Evolutionary conservation across 1,140 invertebrate species (phyloP).

Genomic region (Thaumetopoea pityocampa): DNA sequence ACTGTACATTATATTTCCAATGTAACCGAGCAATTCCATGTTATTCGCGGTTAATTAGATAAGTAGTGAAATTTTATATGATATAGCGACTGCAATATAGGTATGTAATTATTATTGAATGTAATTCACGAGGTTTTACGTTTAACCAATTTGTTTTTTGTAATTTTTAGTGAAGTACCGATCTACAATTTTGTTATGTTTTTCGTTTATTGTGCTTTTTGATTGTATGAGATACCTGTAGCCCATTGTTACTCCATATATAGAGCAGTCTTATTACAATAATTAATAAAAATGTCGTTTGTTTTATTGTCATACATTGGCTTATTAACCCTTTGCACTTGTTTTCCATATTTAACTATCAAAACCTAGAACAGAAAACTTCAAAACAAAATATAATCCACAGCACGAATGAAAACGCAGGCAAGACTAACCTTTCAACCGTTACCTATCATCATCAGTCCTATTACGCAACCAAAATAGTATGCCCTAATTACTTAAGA

Average conservation of each 20-base stretch:
- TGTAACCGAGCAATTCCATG: conserved; percentile 45
- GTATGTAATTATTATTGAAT: conserved; percentile 3
- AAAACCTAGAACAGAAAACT: too few species aligned
- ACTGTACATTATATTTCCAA: conserved; percentile 60
- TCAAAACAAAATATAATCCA: too few species aligned
- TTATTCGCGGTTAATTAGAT: conserved; percentile 40
- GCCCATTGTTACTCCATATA: conserved; percentile 34
- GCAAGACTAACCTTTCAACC: too few species aligned
- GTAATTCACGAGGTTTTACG: conserved; percentile 22
- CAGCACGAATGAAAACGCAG: too few species aligned
- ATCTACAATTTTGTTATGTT: conserved; percentile 8
- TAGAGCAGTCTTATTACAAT: conserved; percentile 27
- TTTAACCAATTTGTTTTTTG: conserved; percentile 21
- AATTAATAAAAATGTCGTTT: conserved; percentile 3
- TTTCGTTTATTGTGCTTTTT: conserved; percentile 32
- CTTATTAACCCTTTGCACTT: too few species aligned
- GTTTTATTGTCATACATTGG: too few species aligned
- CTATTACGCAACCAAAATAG: too few species aligned
- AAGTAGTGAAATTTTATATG: conserved; percentile 52
- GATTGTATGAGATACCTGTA: conserved; percentile 31
- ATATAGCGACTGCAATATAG: conserved; percentile 16
- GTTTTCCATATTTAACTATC: too few species aligned
- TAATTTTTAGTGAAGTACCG: conserved; percentile 17
- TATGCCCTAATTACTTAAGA: too few species aligned
- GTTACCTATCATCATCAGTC: too few species aligned